Evolutionary conservation across 1,140 invertebrate genomes (phyloP).

Genomic region (Colletes latitarsis): DNA sequence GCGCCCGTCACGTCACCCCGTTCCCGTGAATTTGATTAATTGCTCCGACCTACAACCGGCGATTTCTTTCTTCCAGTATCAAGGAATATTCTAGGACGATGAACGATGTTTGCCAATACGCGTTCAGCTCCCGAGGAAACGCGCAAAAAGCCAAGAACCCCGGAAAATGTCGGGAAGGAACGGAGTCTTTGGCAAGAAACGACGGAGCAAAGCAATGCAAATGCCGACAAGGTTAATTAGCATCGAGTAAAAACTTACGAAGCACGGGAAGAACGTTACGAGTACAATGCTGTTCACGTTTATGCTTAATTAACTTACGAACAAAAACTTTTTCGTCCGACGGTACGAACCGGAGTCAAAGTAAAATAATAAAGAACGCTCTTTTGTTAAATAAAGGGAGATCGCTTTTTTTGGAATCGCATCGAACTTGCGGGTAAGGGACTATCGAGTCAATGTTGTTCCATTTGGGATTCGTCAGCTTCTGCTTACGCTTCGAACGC

Average conservation of each 20-base stretch:
- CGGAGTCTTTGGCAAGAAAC: not conserved
- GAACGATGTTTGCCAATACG: not conserved
- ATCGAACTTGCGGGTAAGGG: too few relatives aligned
- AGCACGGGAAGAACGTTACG: not conserved
- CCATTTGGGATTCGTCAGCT: too few relatives aligned
- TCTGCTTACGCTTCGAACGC: too few relatives aligned
- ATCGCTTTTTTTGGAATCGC: too few relatives aligned
- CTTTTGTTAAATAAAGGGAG: not conserved
- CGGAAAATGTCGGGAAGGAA: not conserved
- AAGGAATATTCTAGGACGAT: not conserved
- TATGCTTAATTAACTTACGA: not conserved
- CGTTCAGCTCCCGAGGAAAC: not conserved
- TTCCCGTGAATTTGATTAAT: constrained; percentile 40
- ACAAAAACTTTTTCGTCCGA: not conserved
- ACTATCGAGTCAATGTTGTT: too few relatives aligned
- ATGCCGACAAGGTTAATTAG: constrained; percentile 23
- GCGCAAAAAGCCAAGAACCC: not conserved
- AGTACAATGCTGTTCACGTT: not conserved
- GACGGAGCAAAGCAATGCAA: not conserved
- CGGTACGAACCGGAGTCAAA: not conserved
- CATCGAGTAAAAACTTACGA: not conserved
- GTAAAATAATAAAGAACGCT: not conserved
- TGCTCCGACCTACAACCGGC: not conserved
- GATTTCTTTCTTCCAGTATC: constrained; percentile 24
- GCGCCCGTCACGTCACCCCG: not conserved